phyloP scores from a whole-genome alignment of 2,888 invertebrate species.

The Caenorhabditis doughertyi region DNA sequence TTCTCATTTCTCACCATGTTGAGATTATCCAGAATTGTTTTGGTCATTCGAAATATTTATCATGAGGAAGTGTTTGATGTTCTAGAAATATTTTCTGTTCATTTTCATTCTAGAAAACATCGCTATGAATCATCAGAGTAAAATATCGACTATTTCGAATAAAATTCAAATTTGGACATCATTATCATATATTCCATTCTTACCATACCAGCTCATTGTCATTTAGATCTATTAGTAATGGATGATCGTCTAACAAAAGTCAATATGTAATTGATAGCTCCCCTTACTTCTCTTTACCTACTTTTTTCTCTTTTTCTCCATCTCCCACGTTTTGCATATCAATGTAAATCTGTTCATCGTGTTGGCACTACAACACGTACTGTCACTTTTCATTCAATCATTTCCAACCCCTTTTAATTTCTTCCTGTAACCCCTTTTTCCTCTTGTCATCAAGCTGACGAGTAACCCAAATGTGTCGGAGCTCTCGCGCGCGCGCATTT shows the following conservation, averaged over 20 bases:
- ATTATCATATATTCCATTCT: not conserved
- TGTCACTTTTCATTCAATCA: slow-evolving; percentile 19
- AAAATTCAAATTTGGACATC: no score
- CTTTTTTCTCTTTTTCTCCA: not conserved
- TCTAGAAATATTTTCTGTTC: no score
- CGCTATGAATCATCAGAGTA: no score
- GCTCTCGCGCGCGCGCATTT: not conserved
- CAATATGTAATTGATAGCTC: slow-evolving; percentile 24
- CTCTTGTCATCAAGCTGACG: not conserved
- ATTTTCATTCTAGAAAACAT: no score
- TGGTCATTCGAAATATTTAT: no score
- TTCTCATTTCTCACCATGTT: not conserved
- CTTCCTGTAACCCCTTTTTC: slow-evolving; percentile 2
- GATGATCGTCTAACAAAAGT: not conserved
- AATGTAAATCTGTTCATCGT: slow-evolving; percentile 4
- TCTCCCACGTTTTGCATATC: slow-evolving; percentile 22
- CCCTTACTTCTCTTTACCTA: not conserved
- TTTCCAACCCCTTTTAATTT: slow-evolving; percentile 12
- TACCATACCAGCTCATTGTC: not conserved
- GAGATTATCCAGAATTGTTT: no score
- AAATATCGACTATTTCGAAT: no score
- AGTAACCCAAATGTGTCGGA: not conserved
- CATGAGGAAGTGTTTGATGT: no score
- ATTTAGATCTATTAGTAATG: not conserved
- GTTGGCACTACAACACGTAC: slow-evolving; percentile 12